A percentile compares a stretch with the other conserved stretches of the same genome.
phyloP scores from a whole-genome alignment of 2,113 vertebrate species.

The Sardina pilchardus region DNA sequence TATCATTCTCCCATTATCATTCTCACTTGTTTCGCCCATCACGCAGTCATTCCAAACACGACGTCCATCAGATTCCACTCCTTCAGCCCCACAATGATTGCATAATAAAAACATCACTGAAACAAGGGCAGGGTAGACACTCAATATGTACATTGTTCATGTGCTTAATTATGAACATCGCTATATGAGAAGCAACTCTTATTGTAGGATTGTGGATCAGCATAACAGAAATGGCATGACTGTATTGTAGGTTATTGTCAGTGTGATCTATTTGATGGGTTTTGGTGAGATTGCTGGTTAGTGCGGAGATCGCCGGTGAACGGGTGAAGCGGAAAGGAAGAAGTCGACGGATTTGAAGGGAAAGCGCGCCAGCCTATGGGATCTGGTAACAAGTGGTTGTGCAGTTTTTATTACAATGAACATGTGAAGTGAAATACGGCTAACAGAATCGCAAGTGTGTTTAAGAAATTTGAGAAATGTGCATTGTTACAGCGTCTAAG shows the following conservation, averaged over 20 bases:
- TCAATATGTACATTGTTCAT: neutral
- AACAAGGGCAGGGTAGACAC: neutral
- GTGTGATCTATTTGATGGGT: neutral
- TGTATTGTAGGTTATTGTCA: neutral
- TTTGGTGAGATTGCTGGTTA: neutral
- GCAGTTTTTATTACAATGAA: constrained; percentile 25
- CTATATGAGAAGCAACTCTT: neutral
- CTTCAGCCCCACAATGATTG: neutral
- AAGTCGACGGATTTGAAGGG: constrained; percentile 6
- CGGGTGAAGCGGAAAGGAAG: neutral
- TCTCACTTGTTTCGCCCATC: neutral
- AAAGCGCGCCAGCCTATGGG: constrained; percentile 50
- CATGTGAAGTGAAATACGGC: neutral
- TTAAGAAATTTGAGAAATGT: too few relatives aligned
- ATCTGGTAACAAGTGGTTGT: constrained; percentile 48
- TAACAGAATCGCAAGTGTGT: neutral
- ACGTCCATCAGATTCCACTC: neutral
- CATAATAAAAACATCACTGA: neutral
- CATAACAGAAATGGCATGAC: neutral
- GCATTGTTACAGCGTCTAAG: too few relatives aligned
- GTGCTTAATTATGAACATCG: neutral
- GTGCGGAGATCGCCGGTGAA: neutral
- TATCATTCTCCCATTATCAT: neutral
- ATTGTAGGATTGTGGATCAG: neutral
- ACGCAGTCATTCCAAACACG: neutral